These are phyloP conservation scores for Nomada ruficornis DNA, from an alignment of 2,888 invertebrate genomes.

Conservation along the genomic window DNA sequence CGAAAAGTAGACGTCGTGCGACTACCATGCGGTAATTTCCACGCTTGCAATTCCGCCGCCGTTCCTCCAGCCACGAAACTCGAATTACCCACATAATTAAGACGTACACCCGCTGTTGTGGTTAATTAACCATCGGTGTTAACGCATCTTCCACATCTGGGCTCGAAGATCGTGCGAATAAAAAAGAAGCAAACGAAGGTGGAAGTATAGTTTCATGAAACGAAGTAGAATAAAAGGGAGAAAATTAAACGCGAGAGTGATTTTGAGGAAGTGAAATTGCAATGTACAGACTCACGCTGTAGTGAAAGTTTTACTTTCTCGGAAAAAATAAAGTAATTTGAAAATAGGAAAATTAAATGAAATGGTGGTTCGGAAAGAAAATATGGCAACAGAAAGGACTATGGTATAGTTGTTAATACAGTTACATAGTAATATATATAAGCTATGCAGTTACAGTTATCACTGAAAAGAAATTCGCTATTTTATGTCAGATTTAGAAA, in stretches of 20 bases:
- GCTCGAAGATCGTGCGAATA: constrained; percentile 6
- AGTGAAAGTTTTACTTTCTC: too few relatives aligned
- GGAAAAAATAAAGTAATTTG: too few relatives aligned
- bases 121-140: constrained; percentile 46
- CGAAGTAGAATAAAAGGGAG: too few relatives aligned
- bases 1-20: background rate
- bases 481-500: background rate
- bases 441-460: background rate
- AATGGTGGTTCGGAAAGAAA: background rate
- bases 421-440: background rate
- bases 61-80: background rate
- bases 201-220: background rate
- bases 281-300: too few relatives aligned
- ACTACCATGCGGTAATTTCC: constrained; percentile 14
- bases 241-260: too few relatives aligned
- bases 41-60: constrained; percentile 4
- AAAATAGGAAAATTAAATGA: too few relatives aligned
- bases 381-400: too few relatives aligned
- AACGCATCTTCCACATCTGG: constrained; percentile 5
- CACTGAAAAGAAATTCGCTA: background rate
- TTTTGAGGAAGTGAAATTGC: too few relatives aligned
- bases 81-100: constrained; percentile 36
- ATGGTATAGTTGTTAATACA: background rate
- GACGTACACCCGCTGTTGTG: constrained; percentile 10
- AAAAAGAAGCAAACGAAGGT: background rate